A percentile compares a stretch with the other conserved stretches of the same genome.
Conservation (phyloP, 1,140 invertebrate genomes). For the Cotesia glomerata region DNA sequence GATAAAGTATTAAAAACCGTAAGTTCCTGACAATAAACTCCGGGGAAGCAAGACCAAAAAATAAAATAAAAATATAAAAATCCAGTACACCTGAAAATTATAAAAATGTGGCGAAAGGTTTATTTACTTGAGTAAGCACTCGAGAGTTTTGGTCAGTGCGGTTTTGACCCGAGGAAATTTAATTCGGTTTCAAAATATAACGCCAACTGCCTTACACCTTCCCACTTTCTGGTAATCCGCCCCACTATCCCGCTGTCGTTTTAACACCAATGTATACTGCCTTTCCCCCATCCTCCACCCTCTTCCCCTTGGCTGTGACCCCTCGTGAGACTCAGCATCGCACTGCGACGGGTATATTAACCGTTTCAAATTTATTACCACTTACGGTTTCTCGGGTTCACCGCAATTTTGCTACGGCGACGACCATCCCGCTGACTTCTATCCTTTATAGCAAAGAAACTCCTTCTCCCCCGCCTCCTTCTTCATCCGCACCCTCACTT, state of each 20-base stretch:
- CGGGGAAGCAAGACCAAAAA: too few relatives aligned
- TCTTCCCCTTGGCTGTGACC: neutral
- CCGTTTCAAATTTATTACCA: constrained; percentile 39
- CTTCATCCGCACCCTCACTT: neutral
- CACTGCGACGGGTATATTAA: constrained; percentile 39
- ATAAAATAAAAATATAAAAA: neutral
- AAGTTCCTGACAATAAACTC: neutral
- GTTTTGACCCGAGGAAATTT: constrained; percentile 40
- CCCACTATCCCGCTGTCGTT: neutral
- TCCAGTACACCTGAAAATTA: too few relatives aligned
- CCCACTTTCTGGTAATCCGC: constrained; percentile 29
- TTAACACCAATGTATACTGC: neutral
- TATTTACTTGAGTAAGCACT: constrained; percentile 14
- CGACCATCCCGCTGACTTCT: neutral
- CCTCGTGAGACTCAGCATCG: constrained; percentile 23
- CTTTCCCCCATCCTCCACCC: neutral
- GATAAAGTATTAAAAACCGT: neutral
- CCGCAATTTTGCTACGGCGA: constrained; percentile 35
- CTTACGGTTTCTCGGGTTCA: constrained; percentile 35
- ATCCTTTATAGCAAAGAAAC: constrained; percentile 13
- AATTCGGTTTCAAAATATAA: constrained; percentile 45
- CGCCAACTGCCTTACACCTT: constrained; percentile 12
- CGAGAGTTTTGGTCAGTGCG: constrained; percentile 33
- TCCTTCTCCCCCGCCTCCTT: too few relatives aligned
- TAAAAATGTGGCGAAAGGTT: constrained; percentile 8